Evolutionary conservation across 2,797 vertebrate genomes (phyloP).

Genomic region (Mormyrops boulengeri): DNA sequence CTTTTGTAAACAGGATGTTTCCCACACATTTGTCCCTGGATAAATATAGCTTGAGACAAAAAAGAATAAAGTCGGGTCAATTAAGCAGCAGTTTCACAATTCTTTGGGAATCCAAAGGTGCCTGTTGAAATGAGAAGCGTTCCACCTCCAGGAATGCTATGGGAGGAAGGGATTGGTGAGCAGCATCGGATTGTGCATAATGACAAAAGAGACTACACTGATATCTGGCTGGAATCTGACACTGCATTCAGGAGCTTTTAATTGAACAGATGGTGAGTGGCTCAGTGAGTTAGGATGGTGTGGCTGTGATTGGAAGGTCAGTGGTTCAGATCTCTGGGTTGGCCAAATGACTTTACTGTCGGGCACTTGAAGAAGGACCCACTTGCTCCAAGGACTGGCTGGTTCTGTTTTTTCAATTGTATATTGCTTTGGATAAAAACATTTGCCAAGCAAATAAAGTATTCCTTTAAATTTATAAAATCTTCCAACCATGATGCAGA

Average conservation of each 20-base stretch:
- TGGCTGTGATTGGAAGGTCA: not conserved
- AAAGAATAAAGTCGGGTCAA: not conserved
- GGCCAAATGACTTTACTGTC: not conserved
- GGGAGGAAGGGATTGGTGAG: not conserved
- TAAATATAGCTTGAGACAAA: not conserved
- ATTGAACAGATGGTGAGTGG: not conserved
- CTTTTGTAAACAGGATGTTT: not conserved
- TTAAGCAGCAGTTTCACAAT: conserved; percentile 1
- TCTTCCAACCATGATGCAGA: not conserved
- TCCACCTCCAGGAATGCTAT: not conserved
- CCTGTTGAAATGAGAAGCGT: not conserved
- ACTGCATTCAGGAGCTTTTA: not conserved
- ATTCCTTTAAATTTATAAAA: not conserved
- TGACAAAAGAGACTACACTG: not conserved
- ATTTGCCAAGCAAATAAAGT: not conserved
- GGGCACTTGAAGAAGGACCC: not conserved
- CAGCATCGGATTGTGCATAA: not conserved
- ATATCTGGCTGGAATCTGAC: not conserved
- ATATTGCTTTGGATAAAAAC: not conserved
- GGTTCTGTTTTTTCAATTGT: not conserved
- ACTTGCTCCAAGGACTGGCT: not conserved
- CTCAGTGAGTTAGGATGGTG: not conserved
- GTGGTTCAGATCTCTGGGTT: not conserved
- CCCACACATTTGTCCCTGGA: not conserved
- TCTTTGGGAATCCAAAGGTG: not conserved